Conservation (phyloP, 2,888 invertebrate genomes). For the Desoria tigrina region DNA sequence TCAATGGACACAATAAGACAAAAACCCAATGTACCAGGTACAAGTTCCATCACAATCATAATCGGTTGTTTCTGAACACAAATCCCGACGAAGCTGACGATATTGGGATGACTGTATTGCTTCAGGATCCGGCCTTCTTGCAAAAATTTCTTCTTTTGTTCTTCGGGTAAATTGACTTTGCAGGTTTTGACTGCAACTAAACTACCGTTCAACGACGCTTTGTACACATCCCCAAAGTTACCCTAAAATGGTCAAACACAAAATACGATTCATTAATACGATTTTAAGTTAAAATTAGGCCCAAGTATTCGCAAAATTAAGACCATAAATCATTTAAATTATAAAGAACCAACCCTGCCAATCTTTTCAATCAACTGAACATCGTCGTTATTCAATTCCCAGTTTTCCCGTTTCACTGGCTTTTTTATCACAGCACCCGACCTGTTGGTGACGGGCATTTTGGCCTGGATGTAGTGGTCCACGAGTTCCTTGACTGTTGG, state of each 20-base stretch:
- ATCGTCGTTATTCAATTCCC: constrained; percentile 96
- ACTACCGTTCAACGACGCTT: constrained; percentile 79
- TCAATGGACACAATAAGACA: no score
- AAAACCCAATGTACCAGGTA: constrained; percentile 74
- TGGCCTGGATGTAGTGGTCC: constrained; percentile 81
- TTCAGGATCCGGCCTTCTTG: constrained; percentile 94
- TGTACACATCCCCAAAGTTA: constrained; percentile 96
- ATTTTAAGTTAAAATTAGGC: neutral
- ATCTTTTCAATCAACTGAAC: constrained; percentile 89
- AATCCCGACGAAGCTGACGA: constrained; percentile 93
- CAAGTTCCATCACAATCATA: constrained; percentile 98
- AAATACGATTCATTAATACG: constrained; percentile 6
- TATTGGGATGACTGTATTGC: constrained; percentile 89
- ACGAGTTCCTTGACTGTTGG: constrained; percentile 90
- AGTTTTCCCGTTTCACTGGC: constrained; percentile 84
- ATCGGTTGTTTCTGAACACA: constrained; percentile 97
- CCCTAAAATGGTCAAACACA: constrained; percentile 65
- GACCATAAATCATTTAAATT: no score
- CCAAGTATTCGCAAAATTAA: no score
- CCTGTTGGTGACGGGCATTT: constrained; percentile 84
- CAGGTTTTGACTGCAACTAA: constrained; percentile 97
- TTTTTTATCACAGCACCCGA: constrained; percentile 85
- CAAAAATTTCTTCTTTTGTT: constrained; percentile 87
- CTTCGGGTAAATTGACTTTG: constrained; percentile 88
- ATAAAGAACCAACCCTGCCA: constrained; percentile 83